Percentiles rank a stretch among this genome's conserved stretches.
These are phyloP conservation scores for Mola mola DNA, from an alignment of 2,113 vertebrate genomes.

Conservation along the genomic window DNA sequence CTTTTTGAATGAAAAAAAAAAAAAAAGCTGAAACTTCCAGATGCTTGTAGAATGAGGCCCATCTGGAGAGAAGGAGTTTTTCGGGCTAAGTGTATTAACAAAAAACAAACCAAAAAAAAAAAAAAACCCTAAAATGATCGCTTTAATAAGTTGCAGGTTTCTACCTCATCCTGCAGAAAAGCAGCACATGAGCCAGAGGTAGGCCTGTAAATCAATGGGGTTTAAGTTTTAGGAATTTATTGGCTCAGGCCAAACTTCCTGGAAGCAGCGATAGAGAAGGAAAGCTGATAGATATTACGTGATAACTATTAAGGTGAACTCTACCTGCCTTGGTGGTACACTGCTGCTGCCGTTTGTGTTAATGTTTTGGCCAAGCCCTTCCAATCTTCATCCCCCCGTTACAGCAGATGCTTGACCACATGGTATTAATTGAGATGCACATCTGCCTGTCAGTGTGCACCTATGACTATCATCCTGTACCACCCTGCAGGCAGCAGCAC, in stretches of 20 bases:
- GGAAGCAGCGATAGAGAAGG: constrained; percentile 47
- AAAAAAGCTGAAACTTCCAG: constrained; percentile 71
- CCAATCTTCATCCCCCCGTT: not conserved
- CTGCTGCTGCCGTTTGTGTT: constrained; percentile 2
- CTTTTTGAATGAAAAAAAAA: constrained; percentile 68
- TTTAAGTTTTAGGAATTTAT: constrained; percentile 72
- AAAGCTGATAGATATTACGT: constrained; percentile 43
- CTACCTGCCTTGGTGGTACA: constrained; percentile 1
- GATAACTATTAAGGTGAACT: constrained; percentile 31
- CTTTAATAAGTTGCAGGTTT: constrained; percentile 78
- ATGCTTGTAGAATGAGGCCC: constrained; percentile 71
- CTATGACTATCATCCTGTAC: not conserved
- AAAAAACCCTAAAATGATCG: constrained; percentile 57
- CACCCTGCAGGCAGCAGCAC: constrained; percentile 25
- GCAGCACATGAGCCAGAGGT: constrained; percentile 61
- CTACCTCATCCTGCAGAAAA: constrained; percentile 64
- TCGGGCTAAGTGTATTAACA: constrained; percentile 31
- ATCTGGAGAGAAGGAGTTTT: constrained; percentile 67
- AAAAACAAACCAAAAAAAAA: constrained; percentile 34
- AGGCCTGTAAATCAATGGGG: constrained; percentile 69
- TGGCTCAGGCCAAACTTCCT: constrained; percentile 67
- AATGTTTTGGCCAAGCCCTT: not conserved
- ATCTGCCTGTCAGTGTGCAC: constrained; percentile 40
- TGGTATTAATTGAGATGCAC: constrained; percentile 27
- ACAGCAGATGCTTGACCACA: constrained; percentile 20